These are phyloP conservation scores for Amphipyra berbera DNA, from an alignment of 2,888 invertebrate species.

Conservation along the genomic window DNA sequence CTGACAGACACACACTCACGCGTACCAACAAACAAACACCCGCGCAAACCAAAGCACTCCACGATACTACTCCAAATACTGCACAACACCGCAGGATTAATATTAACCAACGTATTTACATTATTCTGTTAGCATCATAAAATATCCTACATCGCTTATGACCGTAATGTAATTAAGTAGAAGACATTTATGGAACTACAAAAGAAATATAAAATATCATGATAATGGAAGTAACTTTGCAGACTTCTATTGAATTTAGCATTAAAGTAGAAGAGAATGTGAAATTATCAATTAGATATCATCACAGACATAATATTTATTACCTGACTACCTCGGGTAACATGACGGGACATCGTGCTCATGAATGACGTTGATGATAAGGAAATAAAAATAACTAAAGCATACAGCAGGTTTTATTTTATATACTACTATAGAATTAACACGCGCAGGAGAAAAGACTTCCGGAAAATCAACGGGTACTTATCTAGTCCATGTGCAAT, in stretches of 20 bases:
- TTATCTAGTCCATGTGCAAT: slow-evolving; percentile 41
- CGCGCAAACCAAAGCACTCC: slow-evolving; percentile 25
- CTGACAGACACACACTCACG: slow-evolving; percentile 26
- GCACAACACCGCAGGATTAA: slow-evolving; percentile 6
- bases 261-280: slow-evolving; percentile 18
- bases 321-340: slow-evolving; percentile 17
- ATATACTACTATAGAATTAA: not conserved
- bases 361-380: slow-evolving; percentile 7
- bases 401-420: slow-evolving; percentile 7
- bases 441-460: slow-evolving; percentile 11
- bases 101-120: slow-evolving; percentile 5
- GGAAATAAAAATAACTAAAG: slow-evolving; percentile 6
- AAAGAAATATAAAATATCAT: slow-evolving; percentile 25
- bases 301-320: slow-evolving; percentile 22
- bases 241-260: slow-evolving; percentile 24
- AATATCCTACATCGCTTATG: slow-evolving; percentile 8
- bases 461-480: slow-evolving; percentile 20
- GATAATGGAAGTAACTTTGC: slow-evolving; percentile 21
- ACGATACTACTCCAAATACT: slow-evolving; percentile 25
- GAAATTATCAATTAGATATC: slow-evolving; percentile 27
- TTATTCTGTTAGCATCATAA: slow-evolving; percentile 14
- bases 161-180: slow-evolving; percentile 24
- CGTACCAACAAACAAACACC: slow-evolving; percentile 50
- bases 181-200: slow-evolving; percentile 20
- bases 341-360: slow-evolving; percentile 15